Conservation (phyloP, 2,888 invertebrate genomes). For the Peribatodes rhomboidaria region DNA sequence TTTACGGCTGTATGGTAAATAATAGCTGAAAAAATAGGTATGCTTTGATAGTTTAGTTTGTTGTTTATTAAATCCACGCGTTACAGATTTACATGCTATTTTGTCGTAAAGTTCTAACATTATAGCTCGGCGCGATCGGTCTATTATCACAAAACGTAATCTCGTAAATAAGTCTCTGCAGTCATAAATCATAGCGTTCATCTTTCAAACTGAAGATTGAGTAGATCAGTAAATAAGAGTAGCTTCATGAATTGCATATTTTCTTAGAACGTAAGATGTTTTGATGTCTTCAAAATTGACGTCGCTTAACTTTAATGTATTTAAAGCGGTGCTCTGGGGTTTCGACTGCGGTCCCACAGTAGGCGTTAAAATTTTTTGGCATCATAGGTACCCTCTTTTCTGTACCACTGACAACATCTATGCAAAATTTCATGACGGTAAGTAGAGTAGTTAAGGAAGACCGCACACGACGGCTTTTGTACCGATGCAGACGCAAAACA, state of each 20-base stretch:
- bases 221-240: neutral
- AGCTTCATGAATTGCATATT: conserved; percentile 1
- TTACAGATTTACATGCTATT: neutral
- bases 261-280: neutral
- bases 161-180: conserved; percentile 1
- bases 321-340: too few relatives aligned
- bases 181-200: conserved; percentile 7
- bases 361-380: neutral
- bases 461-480: too few relatives aligned
- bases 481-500: too few relatives aligned
- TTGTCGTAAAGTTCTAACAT: conserved; percentile 6
- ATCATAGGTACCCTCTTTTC: too few relatives aligned
- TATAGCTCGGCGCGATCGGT: neutral
- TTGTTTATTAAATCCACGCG: neutral
- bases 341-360: too few relatives aligned
- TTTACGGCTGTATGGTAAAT: neutral
- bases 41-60: neutral
- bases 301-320: too few relatives aligned
- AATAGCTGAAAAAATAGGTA: neutral
- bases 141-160: neutral
- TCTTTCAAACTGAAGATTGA: conserved; percentile 7
- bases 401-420: too few relatives aligned
- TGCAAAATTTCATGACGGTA: too few relatives aligned
- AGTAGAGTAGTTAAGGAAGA: too few relatives aligned
- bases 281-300: too few relatives aligned